Evolutionary conservation across 2,113 vertebrate species (phyloP).

Genomic region (Trochalopteron elliotii): DNA sequence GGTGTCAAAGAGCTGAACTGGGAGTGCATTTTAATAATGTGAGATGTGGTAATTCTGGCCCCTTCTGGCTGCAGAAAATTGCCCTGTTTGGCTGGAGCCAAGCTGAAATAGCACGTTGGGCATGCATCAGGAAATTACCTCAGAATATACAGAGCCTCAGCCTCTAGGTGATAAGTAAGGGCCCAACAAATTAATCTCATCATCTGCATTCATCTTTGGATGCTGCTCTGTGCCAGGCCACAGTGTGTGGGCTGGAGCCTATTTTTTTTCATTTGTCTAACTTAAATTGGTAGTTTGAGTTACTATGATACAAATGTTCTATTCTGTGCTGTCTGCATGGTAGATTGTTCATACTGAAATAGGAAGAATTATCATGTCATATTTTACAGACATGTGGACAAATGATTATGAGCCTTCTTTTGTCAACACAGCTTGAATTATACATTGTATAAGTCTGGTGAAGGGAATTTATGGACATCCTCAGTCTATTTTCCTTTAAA

Average conservation of each 20-base stretch:
- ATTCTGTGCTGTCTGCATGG: slow-evolving; percentile 62
- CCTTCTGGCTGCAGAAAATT: slow-evolving; percentile 76
- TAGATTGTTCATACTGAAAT: slow-evolving; percentile 12
- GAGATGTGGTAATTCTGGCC: slow-evolving; percentile 72
- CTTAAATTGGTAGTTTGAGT: slow-evolving; percentile 69
- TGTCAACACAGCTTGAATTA: neutral
- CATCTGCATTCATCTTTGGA: slow-evolving; percentile 39
- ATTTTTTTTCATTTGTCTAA: slow-evolving; percentile 71
- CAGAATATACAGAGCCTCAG: slow-evolving; percentile 52
- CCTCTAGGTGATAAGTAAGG: slow-evolving; percentile 60
- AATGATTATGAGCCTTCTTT: neutral
- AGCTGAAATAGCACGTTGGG: slow-evolving; percentile 76
- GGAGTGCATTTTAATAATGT: slow-evolving; percentile 20
- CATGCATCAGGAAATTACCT: slow-evolving; percentile 83
- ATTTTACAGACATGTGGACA: neutral
- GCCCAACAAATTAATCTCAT: slow-evolving; percentile 64
- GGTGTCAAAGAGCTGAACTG: neutral
- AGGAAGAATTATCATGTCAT: neutral
- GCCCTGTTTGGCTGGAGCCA: slow-evolving; percentile 74
- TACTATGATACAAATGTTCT: slow-evolving; percentile 51
- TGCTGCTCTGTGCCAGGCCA: slow-evolving; percentile 60
- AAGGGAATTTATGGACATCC: neutral
- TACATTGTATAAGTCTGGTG: neutral
- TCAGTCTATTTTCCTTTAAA: neutral
- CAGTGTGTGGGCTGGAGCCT: slow-evolving; percentile 67